Evolutionary conservation across 2,113 vertebrate genomes (phyloP).

Genomic region (Paradisaea rubra): DNA sequence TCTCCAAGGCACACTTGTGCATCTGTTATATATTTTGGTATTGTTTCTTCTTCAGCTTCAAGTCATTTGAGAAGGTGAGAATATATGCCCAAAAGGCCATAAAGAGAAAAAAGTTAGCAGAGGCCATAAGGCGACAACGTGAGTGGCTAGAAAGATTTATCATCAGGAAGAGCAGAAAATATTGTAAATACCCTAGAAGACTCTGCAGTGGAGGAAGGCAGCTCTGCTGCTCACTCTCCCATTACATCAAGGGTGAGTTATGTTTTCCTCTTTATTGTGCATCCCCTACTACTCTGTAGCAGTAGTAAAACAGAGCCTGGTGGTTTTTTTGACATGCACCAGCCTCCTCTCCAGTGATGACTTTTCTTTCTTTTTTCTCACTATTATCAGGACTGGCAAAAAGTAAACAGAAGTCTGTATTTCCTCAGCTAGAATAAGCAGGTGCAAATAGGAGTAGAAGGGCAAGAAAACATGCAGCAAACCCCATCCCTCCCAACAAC

Average conservation of each 20-base stretch:
- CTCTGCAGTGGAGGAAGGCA: not conserved
- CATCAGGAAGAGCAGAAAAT: not conserved
- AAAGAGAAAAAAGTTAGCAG: conserved; percentile 2
- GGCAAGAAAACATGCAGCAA: not conserved
- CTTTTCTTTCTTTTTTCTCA: not conserved
- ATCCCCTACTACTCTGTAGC: not conserved
- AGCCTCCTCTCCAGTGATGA: not conserved
- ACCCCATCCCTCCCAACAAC: accelerated
- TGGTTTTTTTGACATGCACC: not conserved
- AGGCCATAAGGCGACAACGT: not conserved
- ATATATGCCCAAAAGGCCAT: not conserved
- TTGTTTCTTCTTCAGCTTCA: conserved; percentile 26
- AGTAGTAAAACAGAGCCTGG: not conserved
- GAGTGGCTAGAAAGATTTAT: not conserved
- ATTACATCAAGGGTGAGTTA: not conserved
- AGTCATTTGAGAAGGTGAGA: conserved; percentile 37
- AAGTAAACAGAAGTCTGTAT: not conserved
- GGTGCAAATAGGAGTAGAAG: not conserved
- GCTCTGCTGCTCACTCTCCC: not conserved
- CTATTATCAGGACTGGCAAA: not conserved
- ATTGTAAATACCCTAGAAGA: not conserved
- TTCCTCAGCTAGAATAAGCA: not conserved
- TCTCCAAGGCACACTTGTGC: conserved; percentile 1
- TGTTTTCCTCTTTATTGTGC: not conserved
- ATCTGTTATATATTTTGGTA: conserved; percentile 37